Conservation (phyloP, 2,888 invertebrate species). For the Apoda limacodes region DNA sequence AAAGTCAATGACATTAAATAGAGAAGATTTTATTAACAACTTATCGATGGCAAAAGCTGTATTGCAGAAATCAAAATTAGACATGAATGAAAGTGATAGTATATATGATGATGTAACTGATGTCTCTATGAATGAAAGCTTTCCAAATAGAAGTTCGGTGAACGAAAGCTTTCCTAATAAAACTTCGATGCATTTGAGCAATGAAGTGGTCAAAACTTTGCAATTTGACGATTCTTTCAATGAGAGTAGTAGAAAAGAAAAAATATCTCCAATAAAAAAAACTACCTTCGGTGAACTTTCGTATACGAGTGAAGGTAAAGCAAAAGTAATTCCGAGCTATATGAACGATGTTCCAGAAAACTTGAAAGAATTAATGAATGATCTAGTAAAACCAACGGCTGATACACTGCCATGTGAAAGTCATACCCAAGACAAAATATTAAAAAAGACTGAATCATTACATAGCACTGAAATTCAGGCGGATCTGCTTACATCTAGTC, state of each 20-base stretch:
- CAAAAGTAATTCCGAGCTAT: constrained; percentile 44
- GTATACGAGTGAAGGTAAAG: constrained; percentile 31
- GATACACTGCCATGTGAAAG: constrained; percentile 32
- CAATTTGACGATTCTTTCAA: constrained; percentile 40
- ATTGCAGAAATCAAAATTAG: constrained; percentile 32
- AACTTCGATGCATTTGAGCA: constrained; percentile 28
- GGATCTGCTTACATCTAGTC: constrained; percentile 42
- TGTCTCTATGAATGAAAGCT: constrained; percentile 18
- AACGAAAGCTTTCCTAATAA: constrained; percentile 12
- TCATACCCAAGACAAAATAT: constrained; percentile 8
- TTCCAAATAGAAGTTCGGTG: constrained; percentile 8
- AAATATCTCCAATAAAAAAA: constrained; percentile 36
- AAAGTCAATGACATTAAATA: constrained; percentile 33
- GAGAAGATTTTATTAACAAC: constrained; percentile 40
- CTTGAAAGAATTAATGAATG: constrained; percentile 47
- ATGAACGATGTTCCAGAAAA: constrained; percentile 39
- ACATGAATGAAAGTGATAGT: constrained; percentile 28
- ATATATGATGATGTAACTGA: constrained; percentile 27
- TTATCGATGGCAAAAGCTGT: constrained; percentile 45
- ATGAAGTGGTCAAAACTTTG: constrained; percentile 49
- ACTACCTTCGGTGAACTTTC: constrained; percentile 37
- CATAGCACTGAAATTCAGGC: constrained; percentile 45
- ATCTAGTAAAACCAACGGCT: constrained; percentile 45
- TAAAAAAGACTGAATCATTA: constrained; percentile 24
- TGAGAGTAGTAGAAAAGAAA: constrained; percentile 23